phyloP scores from a whole-genome alignment of 2,113 vertebrate genomes.

The Eidolon helvum region DNA sequence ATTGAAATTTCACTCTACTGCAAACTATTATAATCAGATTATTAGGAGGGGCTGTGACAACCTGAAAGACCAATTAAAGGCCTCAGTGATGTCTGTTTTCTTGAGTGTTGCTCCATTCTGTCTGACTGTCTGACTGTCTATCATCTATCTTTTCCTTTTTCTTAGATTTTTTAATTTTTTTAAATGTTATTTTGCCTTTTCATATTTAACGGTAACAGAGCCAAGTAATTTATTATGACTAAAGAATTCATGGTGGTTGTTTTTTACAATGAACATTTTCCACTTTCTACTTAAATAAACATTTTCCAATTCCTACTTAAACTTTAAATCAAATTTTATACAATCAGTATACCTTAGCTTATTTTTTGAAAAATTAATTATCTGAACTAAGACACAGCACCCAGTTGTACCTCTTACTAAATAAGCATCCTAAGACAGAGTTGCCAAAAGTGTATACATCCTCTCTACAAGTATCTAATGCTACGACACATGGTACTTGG shows the following conservation, averaged over 20 bases:
- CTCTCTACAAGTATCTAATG: not conserved
- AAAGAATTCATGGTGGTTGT: not conserved
- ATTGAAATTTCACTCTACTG: not conserved
- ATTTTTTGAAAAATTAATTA: not conserved
- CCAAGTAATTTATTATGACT: not conserved
- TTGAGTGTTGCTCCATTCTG: not conserved
- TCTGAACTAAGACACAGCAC: not conserved
- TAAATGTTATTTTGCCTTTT: not conserved
- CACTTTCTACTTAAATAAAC: conserved; percentile 6
- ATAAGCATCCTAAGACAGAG: not conserved
- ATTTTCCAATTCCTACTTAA: not conserved
- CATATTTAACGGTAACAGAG: not conserved
- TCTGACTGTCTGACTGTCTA: not conserved
- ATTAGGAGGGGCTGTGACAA: not conserved
- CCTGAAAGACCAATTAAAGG: not conserved
- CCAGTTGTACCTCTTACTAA: not conserved
- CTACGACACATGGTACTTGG: not conserved
- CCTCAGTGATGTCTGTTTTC: not conserved
- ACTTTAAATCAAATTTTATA: not conserved
- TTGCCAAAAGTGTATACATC: not conserved
- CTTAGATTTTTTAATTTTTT: not conserved
- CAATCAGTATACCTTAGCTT: not conserved
- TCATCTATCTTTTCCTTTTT: not conserved
- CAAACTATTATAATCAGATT: not conserved
- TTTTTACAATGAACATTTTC: conserved; percentile 14